Percentiles rank a stretch among this genome's conserved stretches.
Conservation (phyloP, 2,113 vertebrate species). For the Dicentrarchus labrax region DNA sequence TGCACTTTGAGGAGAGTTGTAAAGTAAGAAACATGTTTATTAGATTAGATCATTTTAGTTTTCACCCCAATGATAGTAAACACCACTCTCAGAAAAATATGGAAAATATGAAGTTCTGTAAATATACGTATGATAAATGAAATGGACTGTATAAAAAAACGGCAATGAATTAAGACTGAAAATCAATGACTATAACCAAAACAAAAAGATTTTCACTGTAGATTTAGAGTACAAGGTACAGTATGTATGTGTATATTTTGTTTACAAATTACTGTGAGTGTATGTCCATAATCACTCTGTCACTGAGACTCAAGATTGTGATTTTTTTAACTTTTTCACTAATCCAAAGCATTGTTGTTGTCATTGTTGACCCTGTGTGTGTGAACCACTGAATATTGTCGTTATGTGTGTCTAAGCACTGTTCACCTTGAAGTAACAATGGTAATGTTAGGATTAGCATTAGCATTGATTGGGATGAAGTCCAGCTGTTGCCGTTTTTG, state of each 20-base stretch:
- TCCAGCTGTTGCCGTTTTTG: background rate
- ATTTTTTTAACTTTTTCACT: conserved; percentile 62
- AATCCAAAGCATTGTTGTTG: conserved; percentile 63
- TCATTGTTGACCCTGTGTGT: conserved; percentile 26
- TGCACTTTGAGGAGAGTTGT: conserved; percentile 71
- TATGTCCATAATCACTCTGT: conserved; percentile 54
- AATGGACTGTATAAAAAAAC: conserved; percentile 48
- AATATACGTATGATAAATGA: conserved; percentile 49
- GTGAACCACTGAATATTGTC: conserved; percentile 24
- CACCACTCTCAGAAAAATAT: conserved; percentile 29
- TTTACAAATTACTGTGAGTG: conserved; percentile 64
- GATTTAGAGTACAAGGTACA: conserved; percentile 47
- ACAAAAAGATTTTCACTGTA: conserved; percentile 59
- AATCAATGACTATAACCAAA: conserved; percentile 62
- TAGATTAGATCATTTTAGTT: conserved; percentile 41
- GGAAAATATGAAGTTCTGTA: conserved; percentile 48
- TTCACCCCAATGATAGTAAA: conserved; percentile 15
- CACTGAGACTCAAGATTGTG: conserved; percentile 74
- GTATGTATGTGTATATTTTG: conserved; percentile 64
- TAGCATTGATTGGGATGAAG: background rate
- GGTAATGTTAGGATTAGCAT: background rate
- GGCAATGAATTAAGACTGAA: conserved; percentile 42
- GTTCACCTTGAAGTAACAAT: conserved; percentile 40
- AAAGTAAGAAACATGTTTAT: conserved; percentile 39
- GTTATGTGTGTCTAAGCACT: conserved; percentile 29